Conservation (phyloP, 2,113 vertebrate species). For the Protobothrops mucrosquamatus region DNA sequence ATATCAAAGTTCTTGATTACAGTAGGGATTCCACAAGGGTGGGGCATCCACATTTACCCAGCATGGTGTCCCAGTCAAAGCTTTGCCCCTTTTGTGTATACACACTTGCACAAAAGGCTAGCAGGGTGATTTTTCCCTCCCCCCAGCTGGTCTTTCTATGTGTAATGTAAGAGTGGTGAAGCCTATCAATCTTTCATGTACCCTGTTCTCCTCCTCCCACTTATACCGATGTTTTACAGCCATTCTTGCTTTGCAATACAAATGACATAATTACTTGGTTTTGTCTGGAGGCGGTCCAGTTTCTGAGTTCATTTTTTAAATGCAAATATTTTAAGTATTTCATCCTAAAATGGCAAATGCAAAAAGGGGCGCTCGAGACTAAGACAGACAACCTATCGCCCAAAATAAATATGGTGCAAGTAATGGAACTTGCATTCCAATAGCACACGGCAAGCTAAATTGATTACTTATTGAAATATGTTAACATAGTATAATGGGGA, state of each 20-base stretch:
- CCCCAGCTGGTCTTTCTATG: constrained; percentile 55
- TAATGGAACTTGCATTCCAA: constrained; percentile 73
- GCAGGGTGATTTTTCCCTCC: constrained; percentile 51
- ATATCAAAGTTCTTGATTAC: not conserved
- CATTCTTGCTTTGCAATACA: constrained; percentile 76
- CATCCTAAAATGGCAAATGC: constrained; percentile 76
- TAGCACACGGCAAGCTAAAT: constrained; percentile 63
- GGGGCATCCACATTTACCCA: not conserved
- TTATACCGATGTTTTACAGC: constrained; percentile 69
- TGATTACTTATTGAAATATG: constrained; percentile 77
- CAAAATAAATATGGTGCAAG: constrained; percentile 68
- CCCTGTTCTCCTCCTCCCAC: constrained; percentile 5
- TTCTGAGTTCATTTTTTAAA: constrained; percentile 78
- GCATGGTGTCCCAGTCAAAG: not conserved
- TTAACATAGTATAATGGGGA: constrained; percentile 71
- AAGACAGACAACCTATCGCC: constrained; percentile 70
- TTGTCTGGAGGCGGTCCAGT: constrained; percentile 75
- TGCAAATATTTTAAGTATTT: constrained; percentile 81
- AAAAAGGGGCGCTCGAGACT: constrained; percentile 66
- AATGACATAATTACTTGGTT: constrained; percentile 78
- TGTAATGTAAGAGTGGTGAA: constrained; percentile 63
- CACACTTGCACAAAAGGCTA: constrained; percentile 49
- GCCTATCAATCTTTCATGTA: constrained; percentile 67
- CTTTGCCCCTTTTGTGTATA: not conserved
- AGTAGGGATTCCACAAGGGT: not conserved